Evolutionary conservation across 1,140 invertebrate species (phyloP).

Genomic region (Pseudomyrmex pallidus): DNA sequence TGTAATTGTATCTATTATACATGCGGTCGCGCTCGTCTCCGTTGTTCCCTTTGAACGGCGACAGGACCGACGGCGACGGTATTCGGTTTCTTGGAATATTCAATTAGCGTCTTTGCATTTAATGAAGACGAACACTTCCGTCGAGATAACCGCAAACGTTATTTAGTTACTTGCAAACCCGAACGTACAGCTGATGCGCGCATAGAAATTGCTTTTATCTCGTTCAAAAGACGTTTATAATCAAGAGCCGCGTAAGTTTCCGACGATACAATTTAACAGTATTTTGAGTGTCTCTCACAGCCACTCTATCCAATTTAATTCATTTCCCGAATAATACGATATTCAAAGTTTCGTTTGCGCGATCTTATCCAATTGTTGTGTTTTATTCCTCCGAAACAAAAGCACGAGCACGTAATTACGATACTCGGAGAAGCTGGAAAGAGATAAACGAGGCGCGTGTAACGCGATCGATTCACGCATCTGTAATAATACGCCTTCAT

Average conservation of each 20-base stretch:
- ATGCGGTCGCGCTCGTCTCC: background rate
- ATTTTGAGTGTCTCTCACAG: background rate
- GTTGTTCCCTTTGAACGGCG: constrained; percentile 5
- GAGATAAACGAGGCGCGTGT: constrained; percentile 3
- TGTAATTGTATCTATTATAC: background rate
- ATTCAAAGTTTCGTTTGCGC: too few relatives aligned
- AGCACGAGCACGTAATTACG: too few relatives aligned
- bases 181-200: background rate
- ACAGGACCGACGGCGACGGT: background rate
- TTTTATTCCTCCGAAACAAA: too few relatives aligned
- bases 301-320: background rate
- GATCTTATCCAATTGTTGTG: too few relatives aligned
- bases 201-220: constrained; percentile 17
- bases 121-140: constrained; percentile 41
- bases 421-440: background rate
- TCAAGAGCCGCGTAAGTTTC: background rate
- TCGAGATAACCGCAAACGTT: constrained; percentile 35
- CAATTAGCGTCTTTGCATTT: constrained; percentile 46
- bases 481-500: constrained; percentile 21
- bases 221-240: background rate
- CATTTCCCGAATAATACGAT: background rate
- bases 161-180: constrained; percentile 41
- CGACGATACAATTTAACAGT: background rate
- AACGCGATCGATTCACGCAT: background rate
- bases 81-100: constrained; percentile 31